These are phyloP conservation scores for Synanthedon tipuliformis DNA, from an alignment of 2,888 invertebrate species.

Conservation along the genomic window DNA sequence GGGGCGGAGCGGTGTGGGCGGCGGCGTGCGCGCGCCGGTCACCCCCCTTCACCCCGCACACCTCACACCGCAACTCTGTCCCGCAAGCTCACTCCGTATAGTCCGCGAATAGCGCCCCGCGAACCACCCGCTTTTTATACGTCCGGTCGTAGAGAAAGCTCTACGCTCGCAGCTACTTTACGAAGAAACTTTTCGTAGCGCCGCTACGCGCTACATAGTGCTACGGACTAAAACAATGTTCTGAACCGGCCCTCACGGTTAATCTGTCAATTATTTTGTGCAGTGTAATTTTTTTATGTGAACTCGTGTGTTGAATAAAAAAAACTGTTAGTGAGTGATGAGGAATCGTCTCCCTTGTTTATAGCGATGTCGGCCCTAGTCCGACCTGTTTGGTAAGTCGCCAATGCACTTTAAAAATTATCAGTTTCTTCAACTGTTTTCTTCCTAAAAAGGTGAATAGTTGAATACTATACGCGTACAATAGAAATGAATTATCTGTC, in stretches of 20 bases:
- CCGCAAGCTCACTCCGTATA: constrained; percentile 37
- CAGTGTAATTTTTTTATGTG: constrained; percentile 39
- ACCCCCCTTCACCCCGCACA: constrained; percentile 16
- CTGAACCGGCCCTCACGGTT: constrained; percentile 17
- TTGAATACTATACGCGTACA: constrained; percentile 19
- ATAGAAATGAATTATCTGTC: constrained; percentile 15
- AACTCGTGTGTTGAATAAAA: constrained; percentile 27
- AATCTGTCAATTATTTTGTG: constrained; percentile 29
- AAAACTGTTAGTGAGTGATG: constrained; percentile 58
- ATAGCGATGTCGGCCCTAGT: constrained; percentile 71
- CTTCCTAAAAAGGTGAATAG: constrained; percentile 22
- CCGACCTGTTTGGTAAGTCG: constrained; percentile 68
- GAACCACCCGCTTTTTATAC: constrained; percentile 49
- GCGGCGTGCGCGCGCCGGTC: constrained; percentile 45
- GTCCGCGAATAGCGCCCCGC: constrained; percentile 58
- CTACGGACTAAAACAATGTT: constrained; percentile 25
- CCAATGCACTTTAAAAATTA: constrained; percentile 11
- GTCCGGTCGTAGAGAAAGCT: constrained; percentile 3
- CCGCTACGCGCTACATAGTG: constrained; percentile 38
- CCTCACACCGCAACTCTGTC: constrained; percentile 11
- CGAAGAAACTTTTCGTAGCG: constrained; percentile 55
- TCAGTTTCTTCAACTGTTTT: constrained; percentile 24
- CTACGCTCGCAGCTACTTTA: constrained; percentile 21
- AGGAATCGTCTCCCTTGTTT: constrained; percentile 44
- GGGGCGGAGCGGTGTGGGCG: constrained; percentile 63